Evolutionary conservation across 53 echinoderm and acorn worm species (phyloP).

Genomic region (Actinopyga echinites): DNA sequence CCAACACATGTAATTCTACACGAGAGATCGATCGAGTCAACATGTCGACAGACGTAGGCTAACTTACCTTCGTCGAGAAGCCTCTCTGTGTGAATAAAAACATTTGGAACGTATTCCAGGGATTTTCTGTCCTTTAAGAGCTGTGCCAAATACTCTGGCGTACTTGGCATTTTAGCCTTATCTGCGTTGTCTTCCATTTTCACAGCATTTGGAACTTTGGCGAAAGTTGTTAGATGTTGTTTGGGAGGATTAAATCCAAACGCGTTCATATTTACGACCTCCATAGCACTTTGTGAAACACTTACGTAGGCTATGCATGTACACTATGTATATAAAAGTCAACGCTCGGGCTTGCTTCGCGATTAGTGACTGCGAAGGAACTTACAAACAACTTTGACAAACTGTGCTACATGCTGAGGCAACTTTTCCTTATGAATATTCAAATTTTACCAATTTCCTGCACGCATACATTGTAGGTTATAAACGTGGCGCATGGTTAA

Average conservation of each 20-base stretch:
- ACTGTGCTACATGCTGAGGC: background rate
- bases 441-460: background rate
- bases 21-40: conserved; percentile 3
- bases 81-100: conserved; percentile 88
- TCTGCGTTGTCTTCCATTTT: conserved; percentile 46
- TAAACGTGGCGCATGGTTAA: conserved; percentile 34
- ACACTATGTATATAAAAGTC: too few relatives aligned
- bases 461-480: too few relatives aligned
- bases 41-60: conserved; percentile 5
- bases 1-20: background rate
- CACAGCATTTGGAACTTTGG: conserved; percentile 7
- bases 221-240: conserved; percentile 21
- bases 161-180: conserved; percentile 56
- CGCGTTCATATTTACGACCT: conserved; percentile 27
- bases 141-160: conserved; percentile 96
- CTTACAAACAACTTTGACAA: conserved; percentile 36
- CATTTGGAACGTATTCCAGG: conserved; percentile 59
- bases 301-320: too few relatives aligned
- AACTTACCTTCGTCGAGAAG: conserved; percentile 97
- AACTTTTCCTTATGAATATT: conserved; percentile 34
- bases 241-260: conserved; percentile 37
- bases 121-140: conserved; percentile 91
- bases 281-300: background rate
- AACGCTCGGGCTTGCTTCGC: too few relatives aligned
- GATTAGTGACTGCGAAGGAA: too few relatives aligned